Evolutionary conservation across 2,113 vertebrate genomes (phyloP).

Genomic region (Promerops cafer): DNA sequence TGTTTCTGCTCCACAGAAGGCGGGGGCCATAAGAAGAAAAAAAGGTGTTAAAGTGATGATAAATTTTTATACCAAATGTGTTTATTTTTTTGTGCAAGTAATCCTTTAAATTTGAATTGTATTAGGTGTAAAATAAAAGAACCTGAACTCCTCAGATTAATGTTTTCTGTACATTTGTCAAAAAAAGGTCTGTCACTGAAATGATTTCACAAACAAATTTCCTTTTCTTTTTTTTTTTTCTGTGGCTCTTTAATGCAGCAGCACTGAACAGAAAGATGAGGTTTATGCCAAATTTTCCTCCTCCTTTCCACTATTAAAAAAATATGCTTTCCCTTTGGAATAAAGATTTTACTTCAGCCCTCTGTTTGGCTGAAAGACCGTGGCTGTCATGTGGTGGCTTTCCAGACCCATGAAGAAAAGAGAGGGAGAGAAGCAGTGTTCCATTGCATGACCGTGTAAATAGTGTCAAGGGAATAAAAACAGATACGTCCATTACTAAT

Average conservation of each 20-base stretch:
- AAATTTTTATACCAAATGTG: conserved; percentile 86
- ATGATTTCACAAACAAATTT: neutral
- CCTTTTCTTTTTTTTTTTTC: neutral
- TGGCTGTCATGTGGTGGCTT: neutral
- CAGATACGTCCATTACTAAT: neutral
- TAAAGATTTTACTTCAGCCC: neutral
- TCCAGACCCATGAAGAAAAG: neutral
- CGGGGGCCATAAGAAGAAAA: conserved; percentile 62
- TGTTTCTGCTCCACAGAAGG: conserved; percentile 80
- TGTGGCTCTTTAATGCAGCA: neutral
- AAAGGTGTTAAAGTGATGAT: conserved; percentile 81
- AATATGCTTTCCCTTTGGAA: neutral
- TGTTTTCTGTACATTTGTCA: conserved; percentile 57
- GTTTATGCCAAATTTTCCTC: neutral
- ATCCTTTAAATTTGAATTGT: conserved; percentile 81
- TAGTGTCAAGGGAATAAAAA: neutral
- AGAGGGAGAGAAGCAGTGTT: neutral
- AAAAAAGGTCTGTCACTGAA: neutral
- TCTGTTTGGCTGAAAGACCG: neutral
- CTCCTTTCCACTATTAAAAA: neutral
- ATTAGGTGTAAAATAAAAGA: conserved; percentile 80
- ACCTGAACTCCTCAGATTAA: conserved; percentile 57
- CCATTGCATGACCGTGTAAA: rapidly evolving
- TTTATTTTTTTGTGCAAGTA: conserved; percentile 86
- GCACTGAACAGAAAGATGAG: neutral